Evolutionary conservation across 2,113 vertebrate genomes (phyloP), one percentile per base, ranked within the genome.

Genomic region (Pseudorasbora parva): DNA sequence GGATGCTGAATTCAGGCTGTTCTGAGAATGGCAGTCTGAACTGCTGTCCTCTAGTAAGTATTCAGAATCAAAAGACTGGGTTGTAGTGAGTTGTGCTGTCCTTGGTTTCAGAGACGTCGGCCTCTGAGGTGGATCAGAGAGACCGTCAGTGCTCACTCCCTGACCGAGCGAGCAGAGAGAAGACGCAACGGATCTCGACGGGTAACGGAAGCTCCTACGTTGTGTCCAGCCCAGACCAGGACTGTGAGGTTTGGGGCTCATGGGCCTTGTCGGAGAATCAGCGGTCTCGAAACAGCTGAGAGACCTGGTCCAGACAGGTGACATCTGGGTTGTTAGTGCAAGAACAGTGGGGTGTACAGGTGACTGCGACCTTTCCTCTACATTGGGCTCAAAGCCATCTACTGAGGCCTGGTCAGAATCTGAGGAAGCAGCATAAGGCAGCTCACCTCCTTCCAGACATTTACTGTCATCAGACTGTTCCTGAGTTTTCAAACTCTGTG

Each of bases 181-280:
- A 9, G 92, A 84, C 10, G 95, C 90, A 11, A 87, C 93, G 0
- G 91, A 83, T 59, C 91, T 93, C 25, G 91, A 91, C 0, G 93
- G 89, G 54, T 93, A 92, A 37, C 72, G 88, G 49, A 94, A 93
- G 74, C 88, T 93, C 33, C 56, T 88, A 4, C 83, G 86, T 0
- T 92, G 93, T 21, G 86, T 85, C 51, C 81, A 54, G 25, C 72
- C 72, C 1, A 92, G 84, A 51, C 91, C 90, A 51, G 94, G 92
- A 69, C 92, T 95, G 54, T 86, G 91, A 0, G 96, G 96, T 85
- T 96, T 96, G 25, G 96, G 96, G 86, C 94, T 96, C 92, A 95
- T 89, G 23, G 96, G 96, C 81, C 91, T 94, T 69, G 89, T 93
- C 23, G 95, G 96, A 82, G 91, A 87, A 25, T 91, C 90, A 57